Conservation (phyloP, 2,797 vertebrate genomes). For the Myotis planiceps region DNA sequence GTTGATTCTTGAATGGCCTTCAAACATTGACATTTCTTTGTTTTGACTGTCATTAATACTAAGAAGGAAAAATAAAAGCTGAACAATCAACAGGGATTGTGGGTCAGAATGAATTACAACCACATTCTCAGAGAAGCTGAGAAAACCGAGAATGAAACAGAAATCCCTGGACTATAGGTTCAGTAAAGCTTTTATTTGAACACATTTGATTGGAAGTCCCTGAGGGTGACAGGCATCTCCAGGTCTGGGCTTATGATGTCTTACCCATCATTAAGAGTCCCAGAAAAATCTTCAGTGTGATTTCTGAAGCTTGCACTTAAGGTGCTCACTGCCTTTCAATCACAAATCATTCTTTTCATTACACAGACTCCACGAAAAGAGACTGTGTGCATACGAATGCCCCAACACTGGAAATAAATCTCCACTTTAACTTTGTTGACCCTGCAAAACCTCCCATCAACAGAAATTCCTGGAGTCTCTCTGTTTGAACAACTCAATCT, state of each 20-base stretch:
- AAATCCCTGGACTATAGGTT: background rate
- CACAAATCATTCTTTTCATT: background rate
- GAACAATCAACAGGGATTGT: background rate
- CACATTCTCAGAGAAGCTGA: background rate
- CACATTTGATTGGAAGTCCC: background rate
- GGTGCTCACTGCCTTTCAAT: background rate
- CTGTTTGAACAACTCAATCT: background rate
- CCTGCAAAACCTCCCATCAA: background rate
- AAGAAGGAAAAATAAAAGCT: constrained; percentile 13
- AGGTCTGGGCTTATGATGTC: background rate
- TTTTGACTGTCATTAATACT: background rate
- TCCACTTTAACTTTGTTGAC: background rate
- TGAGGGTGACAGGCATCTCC: background rate
- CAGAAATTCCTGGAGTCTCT: background rate
- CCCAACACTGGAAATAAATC: background rate
- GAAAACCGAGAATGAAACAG: constrained; percentile 17
- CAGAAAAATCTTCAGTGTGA: background rate
- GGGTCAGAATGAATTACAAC: background rate
- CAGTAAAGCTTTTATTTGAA: background rate
- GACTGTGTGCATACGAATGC: background rate
- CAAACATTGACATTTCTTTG: background rate
- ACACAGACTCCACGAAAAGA: background rate
- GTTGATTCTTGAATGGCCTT: constrained; percentile 2
- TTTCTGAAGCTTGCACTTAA: background rate
- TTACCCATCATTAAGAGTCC: background rate